These are phyloP conservation scores for Plecturocebus donacophilus DNA, from an alignment of 2,113 vertebrate species.

Conservation along the genomic window DNA sequence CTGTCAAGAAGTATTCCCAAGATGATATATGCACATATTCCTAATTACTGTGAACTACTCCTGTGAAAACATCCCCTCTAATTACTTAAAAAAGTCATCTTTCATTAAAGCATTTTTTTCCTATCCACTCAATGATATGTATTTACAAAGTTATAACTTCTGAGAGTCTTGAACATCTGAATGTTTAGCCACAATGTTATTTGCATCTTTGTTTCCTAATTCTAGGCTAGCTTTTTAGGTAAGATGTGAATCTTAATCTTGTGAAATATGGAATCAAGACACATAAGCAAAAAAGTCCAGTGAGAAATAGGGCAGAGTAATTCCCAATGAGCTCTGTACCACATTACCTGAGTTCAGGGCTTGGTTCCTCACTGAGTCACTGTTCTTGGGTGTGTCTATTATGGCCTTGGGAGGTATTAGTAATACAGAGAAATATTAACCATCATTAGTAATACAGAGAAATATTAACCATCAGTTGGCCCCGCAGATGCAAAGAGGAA, in stretches of 20 bases:
- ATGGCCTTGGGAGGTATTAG: constrained; percentile 33
- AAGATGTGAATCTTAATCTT: constrained; percentile 33
- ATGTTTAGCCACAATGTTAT: not conserved
- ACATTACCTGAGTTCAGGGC: not conserved
- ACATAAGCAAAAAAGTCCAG: constrained; percentile 36
- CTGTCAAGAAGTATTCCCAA: constrained; percentile 76
- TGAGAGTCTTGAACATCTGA: not conserved
- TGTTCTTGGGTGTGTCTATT: constrained; percentile 48
- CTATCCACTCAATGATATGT: not conserved
- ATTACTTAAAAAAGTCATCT: constrained; percentile 66
- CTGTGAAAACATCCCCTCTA: constrained; percentile 50
- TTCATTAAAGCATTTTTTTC: constrained; percentile 55
- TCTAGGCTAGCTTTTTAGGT: not conserved
- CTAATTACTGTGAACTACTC: constrained; percentile 60
- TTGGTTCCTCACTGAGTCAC: constrained; percentile 46
- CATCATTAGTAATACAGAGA: constrained; percentile 28
- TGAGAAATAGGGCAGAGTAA: constrained; percentile 55
- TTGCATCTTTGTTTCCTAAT: constrained; percentile 18
- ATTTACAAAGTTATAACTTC: not conserved
- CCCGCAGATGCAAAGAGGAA: not conserved
- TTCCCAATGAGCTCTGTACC: not conserved
- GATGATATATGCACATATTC: constrained; percentile 71
- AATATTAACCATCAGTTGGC: not conserved
- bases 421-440: constrained; percentile 24
- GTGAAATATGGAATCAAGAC: not conserved